Base-by-base conservation (phyloP, 2,888 invertebrate genomes). In the Serrognathus titanus region DNA sequence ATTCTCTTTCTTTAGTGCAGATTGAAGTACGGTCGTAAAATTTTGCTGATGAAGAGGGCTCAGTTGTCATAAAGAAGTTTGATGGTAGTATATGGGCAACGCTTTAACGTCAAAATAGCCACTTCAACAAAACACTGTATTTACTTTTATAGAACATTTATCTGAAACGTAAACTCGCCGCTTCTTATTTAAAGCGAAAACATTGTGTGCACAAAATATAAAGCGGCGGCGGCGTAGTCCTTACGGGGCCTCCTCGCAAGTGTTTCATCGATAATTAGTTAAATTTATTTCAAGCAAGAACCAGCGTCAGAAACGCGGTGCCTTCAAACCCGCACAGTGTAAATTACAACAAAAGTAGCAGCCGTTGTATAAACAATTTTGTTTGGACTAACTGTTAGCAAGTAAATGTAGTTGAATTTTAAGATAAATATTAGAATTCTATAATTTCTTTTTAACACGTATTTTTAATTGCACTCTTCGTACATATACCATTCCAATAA, bases 41-140 rank as follows among this genome's bases (percentile, higher is more conserved):
- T 65, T 67, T 65, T 62, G 67, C 67, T 67, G 67, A 67, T 67
- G 67, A 67, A 67, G 67, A 66, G 66, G 63, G 63, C 57, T 59
- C 61, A 60, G 60, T 54, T 55, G 61, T 49, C 55, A 60, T 66
- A 66, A 66, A 66, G 61, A 57, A 58, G 53, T 63, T 31, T 62
- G 63, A 64, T 63, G 62, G 59, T n/a, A 12, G 51, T 45, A 48
- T 51, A 51, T 55, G 55, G 53, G 51, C 55, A 55, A 53, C 56
- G 59, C 55, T 60, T 60, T 62, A 62, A 55, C 53, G 62, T 47
- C 52, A n/a, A 57, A 62, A 62, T 55, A 48, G 55, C 62, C 62
- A 60, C 62, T 62, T 60, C 57, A 52, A 55, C 48, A 57, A 57
- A 62, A 60, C 52, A 48, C 48, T 51, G 52, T 55, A 51, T 52